These are phyloP conservation scores for Machaerirhynchus nigripectus DNA, from an alignment of 2,113 vertebrate genomes.

Conservation along the genomic window DNA sequence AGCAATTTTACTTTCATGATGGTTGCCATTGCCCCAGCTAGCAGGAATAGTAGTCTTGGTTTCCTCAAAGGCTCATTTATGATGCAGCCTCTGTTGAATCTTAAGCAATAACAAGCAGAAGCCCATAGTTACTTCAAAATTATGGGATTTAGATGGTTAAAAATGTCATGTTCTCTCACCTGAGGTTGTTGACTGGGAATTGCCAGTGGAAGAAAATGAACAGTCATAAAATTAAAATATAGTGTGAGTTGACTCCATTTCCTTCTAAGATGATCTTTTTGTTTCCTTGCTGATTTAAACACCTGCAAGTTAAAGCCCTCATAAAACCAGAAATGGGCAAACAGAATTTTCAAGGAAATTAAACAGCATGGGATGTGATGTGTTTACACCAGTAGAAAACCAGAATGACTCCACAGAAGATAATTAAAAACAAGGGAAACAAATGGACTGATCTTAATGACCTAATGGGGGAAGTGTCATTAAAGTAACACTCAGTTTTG, in stretches of 20 bases:
- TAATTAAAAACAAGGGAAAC: conserved; percentile 7
- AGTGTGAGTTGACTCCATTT: neutral
- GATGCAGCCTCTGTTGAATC: neutral
- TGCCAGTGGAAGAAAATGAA: neutral
- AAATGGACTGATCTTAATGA: neutral
- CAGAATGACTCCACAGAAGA: neutral
- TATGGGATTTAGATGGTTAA: neutral
- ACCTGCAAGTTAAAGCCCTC: conserved; percentile 14
- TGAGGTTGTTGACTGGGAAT: neutral
- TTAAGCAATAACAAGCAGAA: conserved; percentile 33
- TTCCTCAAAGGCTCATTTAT: conserved; percentile 20
- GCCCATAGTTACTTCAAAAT: neutral
- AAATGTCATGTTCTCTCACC: neutral
- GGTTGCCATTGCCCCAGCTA: neutral
- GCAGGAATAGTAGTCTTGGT: neutral
- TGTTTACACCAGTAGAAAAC: neutral
- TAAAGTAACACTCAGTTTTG: neutral
- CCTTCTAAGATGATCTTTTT: neutral
- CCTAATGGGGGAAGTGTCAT: neutral
- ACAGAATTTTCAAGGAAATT: neutral
- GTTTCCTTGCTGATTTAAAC: conserved; percentile 26
- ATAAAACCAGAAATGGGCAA: neutral
- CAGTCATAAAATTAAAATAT: neutral
- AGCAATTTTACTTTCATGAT: neutral
- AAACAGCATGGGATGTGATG: neutral